Evolutionary conservation across 2,113 vertebrate species (phyloP).

Genomic region (Gnathonemus longibarbis): DNA sequence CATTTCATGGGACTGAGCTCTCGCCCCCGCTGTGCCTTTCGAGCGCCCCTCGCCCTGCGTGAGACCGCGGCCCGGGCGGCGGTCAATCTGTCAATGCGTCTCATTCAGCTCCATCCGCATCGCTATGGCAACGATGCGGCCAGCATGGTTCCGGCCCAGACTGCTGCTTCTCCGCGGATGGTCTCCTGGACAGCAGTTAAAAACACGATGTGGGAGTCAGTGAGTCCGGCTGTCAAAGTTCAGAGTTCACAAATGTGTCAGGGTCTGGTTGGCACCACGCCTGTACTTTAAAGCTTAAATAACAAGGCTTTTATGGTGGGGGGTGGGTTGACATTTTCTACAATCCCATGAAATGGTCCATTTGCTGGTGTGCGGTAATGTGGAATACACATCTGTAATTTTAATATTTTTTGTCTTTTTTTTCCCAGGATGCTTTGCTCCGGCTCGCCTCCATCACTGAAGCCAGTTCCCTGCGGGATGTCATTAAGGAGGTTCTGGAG

Average conservation of each 20-base stretch:
- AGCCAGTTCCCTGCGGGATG: slow-evolving; percentile 42
- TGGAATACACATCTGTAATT: not conserved
- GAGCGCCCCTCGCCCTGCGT: not conserved
- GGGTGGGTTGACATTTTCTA: not conserved
- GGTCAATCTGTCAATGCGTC: not conserved
- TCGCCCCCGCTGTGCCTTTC: not conserved
- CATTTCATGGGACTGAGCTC: not conserved
- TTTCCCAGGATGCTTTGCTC: slow-evolving; percentile 67
- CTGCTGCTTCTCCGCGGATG: not conserved
- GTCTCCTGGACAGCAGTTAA: not conserved
- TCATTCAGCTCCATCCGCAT: not conserved
- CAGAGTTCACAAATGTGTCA: not conserved
- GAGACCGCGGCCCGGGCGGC: not conserved
- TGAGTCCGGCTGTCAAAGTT: not conserved
- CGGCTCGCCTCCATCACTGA: slow-evolving; percentile 63
- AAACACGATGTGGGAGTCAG: not conserved
- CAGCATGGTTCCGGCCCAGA: not conserved
- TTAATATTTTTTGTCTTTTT: slow-evolving; percentile 17
- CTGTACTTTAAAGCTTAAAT: not conserved
- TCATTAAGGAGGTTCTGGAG: slow-evolving; percentile 60
- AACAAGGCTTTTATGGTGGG: not conserved
- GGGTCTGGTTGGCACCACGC: not conserved
- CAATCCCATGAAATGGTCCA: not conserved
- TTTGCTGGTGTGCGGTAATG: not conserved
- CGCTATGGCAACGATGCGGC: not conserved